Percentiles rank a stretch among this genome's conserved stretches.
Conservation (phyloP, 2,888 invertebrate genomes). For the Acrocyrtus sp. region DNA sequence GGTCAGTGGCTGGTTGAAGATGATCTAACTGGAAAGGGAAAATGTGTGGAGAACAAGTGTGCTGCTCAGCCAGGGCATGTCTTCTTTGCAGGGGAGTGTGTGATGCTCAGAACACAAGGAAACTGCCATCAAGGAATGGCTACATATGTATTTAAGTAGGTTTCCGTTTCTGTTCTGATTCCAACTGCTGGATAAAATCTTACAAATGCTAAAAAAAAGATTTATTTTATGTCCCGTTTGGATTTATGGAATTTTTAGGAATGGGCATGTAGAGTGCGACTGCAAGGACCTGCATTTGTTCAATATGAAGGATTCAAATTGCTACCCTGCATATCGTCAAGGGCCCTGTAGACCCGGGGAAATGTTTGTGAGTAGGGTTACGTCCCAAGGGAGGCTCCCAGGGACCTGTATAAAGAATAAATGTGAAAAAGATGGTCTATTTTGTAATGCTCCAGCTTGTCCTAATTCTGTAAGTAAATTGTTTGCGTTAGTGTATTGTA, state of each 20-base stretch:
- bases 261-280: slow-evolving; percentile 58
- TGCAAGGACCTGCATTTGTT: slow-evolving; percentile 47
- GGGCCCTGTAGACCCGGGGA: slow-evolving; percentile 54
- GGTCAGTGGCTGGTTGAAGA: slow-evolving; percentile 58
- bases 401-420: slow-evolving; percentile 47
- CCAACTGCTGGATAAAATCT: not conserved
- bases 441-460: slow-evolving; percentile 54
- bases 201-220: too few species aligned
- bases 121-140: slow-evolving; percentile 52
- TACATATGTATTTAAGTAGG: slow-evolving; percentile 39
- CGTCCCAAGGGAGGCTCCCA: slow-evolving; percentile 4
- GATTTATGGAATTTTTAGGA: slow-evolving; percentile 19
- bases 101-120: not conserved
- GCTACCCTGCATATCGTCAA: slow-evolving; percentile 46
- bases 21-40: slow-evolving; percentile 30
- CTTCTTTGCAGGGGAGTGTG: slow-evolving; percentile 33
- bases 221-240: not conserved
- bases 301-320: slow-evolving; percentile 41
- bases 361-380: slow-evolving; percentile 18
- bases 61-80: not conserved
- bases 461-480: slow-evolving; percentile 31
- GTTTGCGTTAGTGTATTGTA: not conserved
- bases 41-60: slow-evolving; percentile 45
- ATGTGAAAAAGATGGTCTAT: slow-evolving; percentile 45
- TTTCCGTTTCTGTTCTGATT: not conserved